Conservation (phyloP, 2,888 invertebrate species). For the Agrochola litura region DNA sequence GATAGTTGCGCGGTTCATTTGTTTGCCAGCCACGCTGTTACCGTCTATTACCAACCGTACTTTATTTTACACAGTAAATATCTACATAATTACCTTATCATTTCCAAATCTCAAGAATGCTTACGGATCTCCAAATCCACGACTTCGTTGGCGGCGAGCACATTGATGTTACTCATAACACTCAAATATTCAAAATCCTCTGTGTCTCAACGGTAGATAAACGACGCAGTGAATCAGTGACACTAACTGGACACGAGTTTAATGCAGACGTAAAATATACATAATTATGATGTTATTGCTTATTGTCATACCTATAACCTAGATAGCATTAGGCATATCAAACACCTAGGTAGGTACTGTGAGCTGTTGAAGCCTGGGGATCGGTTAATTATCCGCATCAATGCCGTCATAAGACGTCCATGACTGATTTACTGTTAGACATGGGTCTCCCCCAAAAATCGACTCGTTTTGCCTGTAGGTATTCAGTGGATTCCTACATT, state of each 20-base stretch:
- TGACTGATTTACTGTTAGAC: no score
- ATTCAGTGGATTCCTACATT: no score
- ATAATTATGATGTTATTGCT: not conserved
- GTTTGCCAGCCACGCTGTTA: not conserved
- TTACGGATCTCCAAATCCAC: constrained; percentile 9
- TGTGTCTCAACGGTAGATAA: constrained; percentile 6
- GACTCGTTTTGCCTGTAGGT: no score
- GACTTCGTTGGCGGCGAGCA: constrained; percentile 29
- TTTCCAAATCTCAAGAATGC: not conserved
- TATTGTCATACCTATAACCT: not conserved
- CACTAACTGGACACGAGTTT: constrained; percentile 8
- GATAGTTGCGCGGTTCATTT: not conserved
- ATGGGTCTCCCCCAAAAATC: no score
- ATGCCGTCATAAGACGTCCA: no score
- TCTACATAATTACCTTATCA: not conserved
- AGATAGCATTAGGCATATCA: no score
- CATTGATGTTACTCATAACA: constrained; percentile 32
- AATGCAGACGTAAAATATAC: not conserved
- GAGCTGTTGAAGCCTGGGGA: no score
- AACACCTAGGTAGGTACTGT: no score
- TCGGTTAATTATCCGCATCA: no score
- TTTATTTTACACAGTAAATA: no score
- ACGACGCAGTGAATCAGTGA: not conserved
- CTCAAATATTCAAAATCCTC: constrained; percentile 6
- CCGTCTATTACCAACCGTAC: no score